Conservation (phyloP, 2,113 vertebrate genomes). For the Callopanchax toddi region DNA sequence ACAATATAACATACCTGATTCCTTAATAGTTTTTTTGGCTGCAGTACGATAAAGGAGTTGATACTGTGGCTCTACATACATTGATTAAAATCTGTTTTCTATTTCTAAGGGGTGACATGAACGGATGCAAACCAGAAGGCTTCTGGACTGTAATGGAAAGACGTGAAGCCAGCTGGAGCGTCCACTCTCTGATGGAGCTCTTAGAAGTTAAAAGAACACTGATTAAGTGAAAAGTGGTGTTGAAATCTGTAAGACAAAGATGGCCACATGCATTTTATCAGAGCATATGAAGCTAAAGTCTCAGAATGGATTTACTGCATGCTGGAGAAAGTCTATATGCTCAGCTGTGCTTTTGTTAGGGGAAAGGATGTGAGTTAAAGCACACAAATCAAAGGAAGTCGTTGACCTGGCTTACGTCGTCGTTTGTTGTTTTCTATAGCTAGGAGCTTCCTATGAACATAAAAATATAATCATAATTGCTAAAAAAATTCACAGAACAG, state of each 20-base stretch:
- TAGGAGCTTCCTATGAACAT: background rate
- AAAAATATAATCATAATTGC: conserved; percentile 27
- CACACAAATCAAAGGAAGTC: background rate
- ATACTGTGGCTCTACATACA: background rate
- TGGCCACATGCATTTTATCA: too few species aligned
- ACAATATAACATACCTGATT: background rate
- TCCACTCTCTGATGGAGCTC: too few species aligned
- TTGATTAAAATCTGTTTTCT: too few species aligned
- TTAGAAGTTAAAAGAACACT: too few species aligned
- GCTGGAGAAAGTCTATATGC: background rate
- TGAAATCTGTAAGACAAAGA: too few species aligned
- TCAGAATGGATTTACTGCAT: too few species aligned
- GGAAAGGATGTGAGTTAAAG: background rate
- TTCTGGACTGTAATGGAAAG: too few species aligned
- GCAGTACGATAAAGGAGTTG: background rate
- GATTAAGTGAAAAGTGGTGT: too few species aligned
- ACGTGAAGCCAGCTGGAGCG: too few species aligned
- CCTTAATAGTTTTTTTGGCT: background rate
- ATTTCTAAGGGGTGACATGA: too few species aligned
- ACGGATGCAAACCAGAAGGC: too few species aligned
- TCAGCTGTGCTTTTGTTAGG: background rate
- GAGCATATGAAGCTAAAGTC: too few species aligned
- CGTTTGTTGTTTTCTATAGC: background rate
- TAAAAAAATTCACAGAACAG: conserved; percentile 3
- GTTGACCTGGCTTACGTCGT: background rate